phyloP scores from a whole-genome alignment of 2,888 invertebrate genomes.

The Cheiracanthium punctorium region DNA sequence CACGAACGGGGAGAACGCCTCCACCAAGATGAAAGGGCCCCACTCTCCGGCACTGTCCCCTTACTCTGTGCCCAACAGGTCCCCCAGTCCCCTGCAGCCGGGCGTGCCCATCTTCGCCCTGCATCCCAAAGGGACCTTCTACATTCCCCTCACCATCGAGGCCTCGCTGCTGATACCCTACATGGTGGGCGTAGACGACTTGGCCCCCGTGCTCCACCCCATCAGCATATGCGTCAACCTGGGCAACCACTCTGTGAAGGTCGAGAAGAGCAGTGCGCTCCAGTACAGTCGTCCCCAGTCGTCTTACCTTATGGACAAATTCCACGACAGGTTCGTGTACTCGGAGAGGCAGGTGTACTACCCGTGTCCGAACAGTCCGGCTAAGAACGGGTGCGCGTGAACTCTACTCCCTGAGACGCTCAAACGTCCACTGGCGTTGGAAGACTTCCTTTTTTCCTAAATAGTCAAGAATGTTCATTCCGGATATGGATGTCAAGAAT shows the following conservation, averaged over 20 bases:
- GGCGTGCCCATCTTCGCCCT: constrained; percentile 92
- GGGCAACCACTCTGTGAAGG: constrained; percentile 59
- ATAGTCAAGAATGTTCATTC: no score
- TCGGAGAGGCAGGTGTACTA: constrained; percentile 46
- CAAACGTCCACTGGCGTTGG: no score
- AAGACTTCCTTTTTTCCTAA: no score
- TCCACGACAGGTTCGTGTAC: constrained; percentile 50
- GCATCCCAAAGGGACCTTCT: constrained; percentile 91
- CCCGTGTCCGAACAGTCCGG: constrained; percentile 29
- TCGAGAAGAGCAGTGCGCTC: constrained; percentile 25
- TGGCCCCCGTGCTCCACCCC: constrained; percentile 83
- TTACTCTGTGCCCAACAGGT: constrained; percentile 40
- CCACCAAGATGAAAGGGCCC: constrained; percentile 31
- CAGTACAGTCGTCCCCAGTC: constrained; percentile 40
- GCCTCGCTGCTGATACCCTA: constrained; percentile 83
- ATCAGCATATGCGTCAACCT: constrained; percentile 87
- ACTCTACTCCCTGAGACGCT: no score
- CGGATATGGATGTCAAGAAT: no score
- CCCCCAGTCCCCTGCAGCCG: constrained; percentile 58
- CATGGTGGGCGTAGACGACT: constrained; percentile 75
- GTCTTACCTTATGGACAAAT: constrained; percentile 52
- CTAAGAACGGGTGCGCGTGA: constrained; percentile 33
- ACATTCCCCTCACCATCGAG: constrained; percentile 89
- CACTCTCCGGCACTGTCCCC: constrained; percentile 43
- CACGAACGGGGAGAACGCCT: constrained; percentile 55